Conservation (phyloP, 37 sponge, comb jelly and placozoan genomes). For the Cliona cf. orientalis region DNA sequence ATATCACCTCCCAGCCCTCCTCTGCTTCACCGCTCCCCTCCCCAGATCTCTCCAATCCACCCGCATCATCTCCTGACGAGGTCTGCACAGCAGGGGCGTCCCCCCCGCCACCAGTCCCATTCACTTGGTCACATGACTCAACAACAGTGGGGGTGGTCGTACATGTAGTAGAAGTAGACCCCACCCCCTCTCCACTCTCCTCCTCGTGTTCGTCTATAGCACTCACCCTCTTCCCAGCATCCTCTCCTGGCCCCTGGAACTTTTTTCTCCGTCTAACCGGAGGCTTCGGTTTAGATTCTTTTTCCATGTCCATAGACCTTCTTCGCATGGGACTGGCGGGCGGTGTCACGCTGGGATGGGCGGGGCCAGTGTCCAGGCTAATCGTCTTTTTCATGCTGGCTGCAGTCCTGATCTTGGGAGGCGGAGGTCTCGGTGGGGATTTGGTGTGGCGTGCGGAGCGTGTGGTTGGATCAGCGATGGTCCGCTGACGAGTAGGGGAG, state of each 20-base stretch:
- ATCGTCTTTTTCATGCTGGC: background rate
- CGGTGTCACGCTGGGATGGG: background rate
- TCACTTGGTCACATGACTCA: background rate
- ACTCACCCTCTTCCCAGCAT: background rate
- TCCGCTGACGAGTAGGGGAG: background rate
- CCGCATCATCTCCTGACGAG: background rate
- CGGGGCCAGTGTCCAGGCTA: background rate
- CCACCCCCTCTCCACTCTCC: background rate
- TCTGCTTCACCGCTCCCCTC: background rate
- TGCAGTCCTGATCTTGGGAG: background rate
- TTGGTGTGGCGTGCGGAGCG: background rate
- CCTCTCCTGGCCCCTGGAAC: background rate
- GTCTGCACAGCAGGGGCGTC: background rate
- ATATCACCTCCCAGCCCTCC: constrained; percentile 14
- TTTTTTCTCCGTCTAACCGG: constrained; percentile 15
- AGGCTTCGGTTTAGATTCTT: constrained; percentile 23
- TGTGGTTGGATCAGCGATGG: background rate
- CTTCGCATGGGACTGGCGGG: background rate
- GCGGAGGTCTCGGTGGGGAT: background rate
- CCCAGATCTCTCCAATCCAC: background rate
- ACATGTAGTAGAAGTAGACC: too few relatives aligned
- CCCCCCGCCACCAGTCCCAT: background rate
- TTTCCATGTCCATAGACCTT: background rate
- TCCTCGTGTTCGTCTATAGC: constrained; percentile 1
- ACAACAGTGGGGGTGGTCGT: too few relatives aligned